Evolutionary conservation across 1,140 invertebrate species (phyloP).

Genomic region (Lordiphosa collinella): DNA sequence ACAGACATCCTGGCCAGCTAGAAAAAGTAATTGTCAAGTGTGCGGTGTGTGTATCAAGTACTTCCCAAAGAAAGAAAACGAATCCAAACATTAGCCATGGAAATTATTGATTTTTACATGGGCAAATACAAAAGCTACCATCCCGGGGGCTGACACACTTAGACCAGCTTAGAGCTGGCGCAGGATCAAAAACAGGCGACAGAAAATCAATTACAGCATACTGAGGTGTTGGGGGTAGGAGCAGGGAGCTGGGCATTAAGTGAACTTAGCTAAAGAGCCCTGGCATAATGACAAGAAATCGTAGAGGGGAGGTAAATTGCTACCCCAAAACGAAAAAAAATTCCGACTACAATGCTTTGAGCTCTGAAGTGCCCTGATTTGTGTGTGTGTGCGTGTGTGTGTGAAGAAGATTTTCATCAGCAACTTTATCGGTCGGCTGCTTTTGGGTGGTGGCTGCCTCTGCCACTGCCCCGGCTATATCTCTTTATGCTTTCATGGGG

Average conservation of each 20-base stretch:
- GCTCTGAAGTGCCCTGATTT: constrained; percentile 46
- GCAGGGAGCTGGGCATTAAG: constrained; percentile 33
- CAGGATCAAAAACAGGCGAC: constrained; percentile 30
- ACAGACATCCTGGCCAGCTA: constrained; percentile 13
- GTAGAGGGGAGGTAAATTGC: constrained; percentile 12
- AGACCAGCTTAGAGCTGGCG: constrained; percentile 4
- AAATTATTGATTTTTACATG: constrained; percentile 74
- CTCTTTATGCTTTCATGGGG: constrained; percentile 47
- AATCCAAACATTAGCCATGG: constrained; percentile 56
- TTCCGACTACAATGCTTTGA: constrained; percentile 52
- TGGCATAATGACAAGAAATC: constrained; percentile 46
- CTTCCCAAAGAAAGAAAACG: constrained; percentile 37
- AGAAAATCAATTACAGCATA: constrained; percentile 66
- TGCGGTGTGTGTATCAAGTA: constrained; percentile 47
- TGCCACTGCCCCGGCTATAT: constrained; percentile 32
- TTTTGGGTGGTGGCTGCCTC: constrained; percentile 67
- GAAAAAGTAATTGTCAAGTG: constrained; percentile 59
- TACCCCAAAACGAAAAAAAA: constrained; percentile 56
- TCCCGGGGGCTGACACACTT: constrained; percentile 47
- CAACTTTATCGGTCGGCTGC: constrained; percentile 65
- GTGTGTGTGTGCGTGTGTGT: constrained; percentile 23
- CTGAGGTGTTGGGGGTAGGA: background rate
- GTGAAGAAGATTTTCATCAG: constrained; percentile 68
- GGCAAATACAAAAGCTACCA: constrained; percentile 25
- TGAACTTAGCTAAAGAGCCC: constrained; percentile 65